Conservation (phyloP, 2,888 invertebrate genomes). For the Copidosoma aretas region DNA sequence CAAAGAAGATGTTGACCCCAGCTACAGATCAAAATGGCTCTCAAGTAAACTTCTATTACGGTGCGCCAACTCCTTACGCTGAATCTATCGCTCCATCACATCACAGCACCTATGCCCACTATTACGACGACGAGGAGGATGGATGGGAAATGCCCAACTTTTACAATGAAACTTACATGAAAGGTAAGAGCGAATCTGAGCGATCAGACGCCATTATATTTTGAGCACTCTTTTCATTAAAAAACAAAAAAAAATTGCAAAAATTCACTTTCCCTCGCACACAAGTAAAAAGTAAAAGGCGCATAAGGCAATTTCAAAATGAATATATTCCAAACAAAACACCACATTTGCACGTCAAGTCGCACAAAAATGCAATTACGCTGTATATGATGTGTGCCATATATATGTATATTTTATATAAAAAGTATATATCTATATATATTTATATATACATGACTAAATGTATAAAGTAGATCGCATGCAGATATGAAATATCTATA, state of each 20-base stretch:
- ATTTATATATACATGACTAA: neutral
- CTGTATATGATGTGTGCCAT: constrained; percentile 17
- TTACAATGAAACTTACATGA: constrained; percentile 96
- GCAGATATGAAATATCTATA: constrained; percentile 24
- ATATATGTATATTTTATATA: constrained; percentile 3
- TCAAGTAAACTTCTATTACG: constrained; percentile 95
- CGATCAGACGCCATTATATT: constrained; percentile 43
- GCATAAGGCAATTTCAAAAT: neutral
- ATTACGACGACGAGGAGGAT: constrained; percentile 94
- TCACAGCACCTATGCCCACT: constrained; percentile 94
- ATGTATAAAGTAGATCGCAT: constrained; percentile 26
- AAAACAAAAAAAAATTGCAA: constrained; percentile 4
- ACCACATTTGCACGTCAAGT: constrained; percentile 22
- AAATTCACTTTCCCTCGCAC: constrained; percentile 29
- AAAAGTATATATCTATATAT: neutral
- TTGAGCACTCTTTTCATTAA: constrained; percentile 34
- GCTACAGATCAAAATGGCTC: constrained; percentile 91
- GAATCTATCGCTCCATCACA: constrained; percentile 95
- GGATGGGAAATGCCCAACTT: constrained; percentile 98
- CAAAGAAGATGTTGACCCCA: constrained; percentile 88
- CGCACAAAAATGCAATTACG: constrained; percentile 31
- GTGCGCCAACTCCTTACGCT: constrained; percentile 92
- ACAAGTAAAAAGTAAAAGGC: constrained; percentile 6
- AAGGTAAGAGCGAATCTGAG: constrained; percentile 67
- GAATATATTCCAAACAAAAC: constrained; percentile 18